Percentiles rank a stretch among this genome's conserved stretches.
phyloP scores from a whole-genome alignment of 2,113 vertebrate genomes.

The Campylomormyrus tamandua region DNA sequence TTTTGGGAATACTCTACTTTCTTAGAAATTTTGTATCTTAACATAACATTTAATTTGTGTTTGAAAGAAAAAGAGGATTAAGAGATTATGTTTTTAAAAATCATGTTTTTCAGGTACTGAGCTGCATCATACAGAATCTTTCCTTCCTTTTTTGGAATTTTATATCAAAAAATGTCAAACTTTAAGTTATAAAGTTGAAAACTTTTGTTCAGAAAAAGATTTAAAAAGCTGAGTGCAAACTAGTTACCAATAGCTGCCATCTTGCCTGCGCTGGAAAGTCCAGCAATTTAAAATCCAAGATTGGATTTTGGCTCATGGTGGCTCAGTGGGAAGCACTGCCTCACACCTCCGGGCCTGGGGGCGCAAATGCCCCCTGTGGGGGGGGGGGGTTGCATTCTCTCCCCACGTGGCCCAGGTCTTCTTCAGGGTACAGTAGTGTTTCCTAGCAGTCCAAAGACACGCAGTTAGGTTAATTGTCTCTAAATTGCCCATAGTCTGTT shows the following conservation, averaged over 20 bases:
- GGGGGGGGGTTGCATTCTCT: neutral
- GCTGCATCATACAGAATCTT: neutral
- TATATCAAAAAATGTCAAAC: neutral
- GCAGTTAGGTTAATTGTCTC: neutral
- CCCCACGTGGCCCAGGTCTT: neutral
- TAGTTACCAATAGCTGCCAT: neutral
- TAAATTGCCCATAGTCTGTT: neutral
- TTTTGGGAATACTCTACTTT: neutral
- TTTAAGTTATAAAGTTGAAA: neutral
- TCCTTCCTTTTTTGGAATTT: neutral
- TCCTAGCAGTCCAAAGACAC: neutral
- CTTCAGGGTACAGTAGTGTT: neutral
- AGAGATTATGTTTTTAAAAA: neutral
- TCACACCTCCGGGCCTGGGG: conserved; percentile 25
- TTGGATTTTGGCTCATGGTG: neutral
- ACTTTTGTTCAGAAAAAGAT: conserved; percentile 1
- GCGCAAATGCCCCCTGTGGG: neutral
- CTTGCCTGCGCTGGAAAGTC: neutral
- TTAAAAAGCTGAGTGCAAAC: neutral
- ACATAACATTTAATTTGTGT: neutral
- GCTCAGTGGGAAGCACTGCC: conserved; percentile 27
- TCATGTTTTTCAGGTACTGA: neutral
- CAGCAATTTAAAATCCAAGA: neutral
- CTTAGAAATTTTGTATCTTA: neutral
- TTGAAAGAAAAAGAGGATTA: neutral